These are phyloP conservation scores for Microcaecilia unicolor DNA, from an alignment of 2,797 vertebrate genomes.

Conservation along the genomic window DNA sequence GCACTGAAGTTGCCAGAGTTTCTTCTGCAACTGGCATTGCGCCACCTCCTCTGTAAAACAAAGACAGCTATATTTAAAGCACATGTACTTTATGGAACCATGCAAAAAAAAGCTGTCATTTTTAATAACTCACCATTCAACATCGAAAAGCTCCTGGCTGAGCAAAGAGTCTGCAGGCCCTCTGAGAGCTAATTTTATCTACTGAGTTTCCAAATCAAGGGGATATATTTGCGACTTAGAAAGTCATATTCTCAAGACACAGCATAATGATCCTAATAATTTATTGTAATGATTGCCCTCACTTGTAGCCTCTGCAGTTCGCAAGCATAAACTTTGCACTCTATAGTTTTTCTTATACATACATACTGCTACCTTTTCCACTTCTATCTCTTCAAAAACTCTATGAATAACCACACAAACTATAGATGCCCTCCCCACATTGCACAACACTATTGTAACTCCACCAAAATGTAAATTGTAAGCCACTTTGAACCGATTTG, in stretches of 20 bases:
- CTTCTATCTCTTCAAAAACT: no score
- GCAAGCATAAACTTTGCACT: constrained; percentile 39
- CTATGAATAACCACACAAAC: no score
- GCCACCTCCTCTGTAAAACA: constrained; percentile 20
- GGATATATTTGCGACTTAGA: constrained; percentile 28
- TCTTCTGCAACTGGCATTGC: constrained; percentile 26
- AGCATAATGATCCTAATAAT: constrained; percentile 37
- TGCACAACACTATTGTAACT: no score
- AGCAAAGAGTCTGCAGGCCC: constrained; percentile 3
- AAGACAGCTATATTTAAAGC: constrained; percentile 17
- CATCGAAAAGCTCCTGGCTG: constrained; percentile 14
- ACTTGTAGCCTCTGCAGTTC: constrained; percentile 30
- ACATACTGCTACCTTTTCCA: no score
- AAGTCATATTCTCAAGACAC: constrained; percentile 34
- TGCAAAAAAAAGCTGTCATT: constrained; percentile 27
- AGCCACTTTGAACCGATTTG: no score
- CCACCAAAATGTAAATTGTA: no score
- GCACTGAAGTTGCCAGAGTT: constrained; percentile 4
- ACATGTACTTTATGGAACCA: constrained; percentile 20
- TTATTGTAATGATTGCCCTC: constrained; percentile 41
- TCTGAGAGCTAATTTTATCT: not conserved
- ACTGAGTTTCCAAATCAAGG: constrained; percentile 33
- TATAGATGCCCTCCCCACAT: no score
- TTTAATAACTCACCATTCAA: constrained; percentile 44
- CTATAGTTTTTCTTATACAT: no score